phyloP scores from a whole-genome alignment of 2,888 invertebrate species.

The Drosophila seclusa region DNA sequence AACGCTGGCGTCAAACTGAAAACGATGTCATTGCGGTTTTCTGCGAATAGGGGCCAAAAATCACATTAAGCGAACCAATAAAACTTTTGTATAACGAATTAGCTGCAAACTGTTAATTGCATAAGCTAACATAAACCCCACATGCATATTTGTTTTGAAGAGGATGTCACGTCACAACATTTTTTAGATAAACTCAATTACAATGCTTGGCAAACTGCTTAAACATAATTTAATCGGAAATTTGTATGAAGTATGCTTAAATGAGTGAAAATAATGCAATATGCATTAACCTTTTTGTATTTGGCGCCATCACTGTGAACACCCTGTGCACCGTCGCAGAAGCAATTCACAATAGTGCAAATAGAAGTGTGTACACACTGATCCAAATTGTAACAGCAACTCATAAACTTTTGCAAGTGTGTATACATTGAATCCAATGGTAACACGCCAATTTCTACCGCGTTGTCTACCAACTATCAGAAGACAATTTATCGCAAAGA shows the following conservation, averaged over 20 bases:
- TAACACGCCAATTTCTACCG: constrained; percentile 47
- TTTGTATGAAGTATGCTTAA: background rate
- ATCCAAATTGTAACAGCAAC: background rate
- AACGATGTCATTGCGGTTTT: constrained; percentile 8
- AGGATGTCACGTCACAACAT: constrained; percentile 1
- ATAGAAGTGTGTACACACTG: constrained; percentile 17
- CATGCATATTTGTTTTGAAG: constrained; percentile 29
- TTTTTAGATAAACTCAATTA: background rate
- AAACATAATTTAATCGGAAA: background rate
- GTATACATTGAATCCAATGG: constrained; percentile 33
- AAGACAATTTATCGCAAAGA: background rate
- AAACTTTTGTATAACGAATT: constrained; percentile 66
- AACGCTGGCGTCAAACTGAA: constrained; percentile 47
- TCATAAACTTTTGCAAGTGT: background rate
- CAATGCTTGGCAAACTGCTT: background rate
- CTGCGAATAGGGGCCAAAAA: constrained; percentile 42
- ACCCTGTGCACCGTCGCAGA: constrained; percentile 8
- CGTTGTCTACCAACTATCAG: constrained; percentile 41
- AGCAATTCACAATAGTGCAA: constrained; percentile 23
- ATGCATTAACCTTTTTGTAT: background rate
- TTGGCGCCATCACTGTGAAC: constrained; percentile 16
- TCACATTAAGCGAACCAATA: constrained; percentile 52
- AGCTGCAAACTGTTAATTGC: constrained; percentile 63
- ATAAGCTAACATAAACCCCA: constrained; percentile 44
- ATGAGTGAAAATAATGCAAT: background rate